A percentile compares a stretch with the other conserved stretches of the same genome.
These are phyloP conservation scores for Rhadina sibilatrix DNA, from an alignment of 2,113 vertebrate genomes.

Conservation along the genomic window DNA sequence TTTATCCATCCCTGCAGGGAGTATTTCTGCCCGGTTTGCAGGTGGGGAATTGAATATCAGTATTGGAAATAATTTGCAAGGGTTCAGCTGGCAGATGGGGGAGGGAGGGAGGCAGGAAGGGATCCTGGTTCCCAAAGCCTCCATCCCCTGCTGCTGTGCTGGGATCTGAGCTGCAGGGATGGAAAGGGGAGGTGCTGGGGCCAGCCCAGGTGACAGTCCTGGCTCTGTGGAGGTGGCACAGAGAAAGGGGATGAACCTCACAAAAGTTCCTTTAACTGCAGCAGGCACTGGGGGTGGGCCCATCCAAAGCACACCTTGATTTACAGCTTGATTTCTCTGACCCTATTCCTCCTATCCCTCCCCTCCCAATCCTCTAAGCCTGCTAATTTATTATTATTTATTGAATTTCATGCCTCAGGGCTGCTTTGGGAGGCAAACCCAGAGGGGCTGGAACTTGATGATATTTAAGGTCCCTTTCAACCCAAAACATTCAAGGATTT, in stretches of 20 bases:
- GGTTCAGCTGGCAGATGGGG: neutral
- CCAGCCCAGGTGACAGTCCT: neutral
- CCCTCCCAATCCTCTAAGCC: neutral
- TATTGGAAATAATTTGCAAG: neutral
- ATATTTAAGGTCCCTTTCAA: neutral
- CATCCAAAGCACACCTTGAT: neutral
- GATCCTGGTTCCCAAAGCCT: neutral
- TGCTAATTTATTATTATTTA: neutral
- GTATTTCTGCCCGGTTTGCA: neutral
- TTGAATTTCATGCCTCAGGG: neutral
- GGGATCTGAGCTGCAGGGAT: neutral
- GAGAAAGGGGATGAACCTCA: neutral
- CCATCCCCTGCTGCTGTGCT: neutral
- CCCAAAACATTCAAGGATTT: neutral
- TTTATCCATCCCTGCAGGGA: rapidly evolving
- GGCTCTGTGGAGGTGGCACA: neutral
- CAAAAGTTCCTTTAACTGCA: neutral
- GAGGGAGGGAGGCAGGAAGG: neutral
- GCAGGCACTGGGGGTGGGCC: neutral
- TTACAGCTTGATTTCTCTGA: neutral
- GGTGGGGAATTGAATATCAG: neutral
- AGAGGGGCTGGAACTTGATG: rapidly evolving
- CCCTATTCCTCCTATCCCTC: neutral
- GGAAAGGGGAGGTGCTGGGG: too few species aligned
- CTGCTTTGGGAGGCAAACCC: neutral